Evolutionary conservation across 2,888 invertebrate species (phyloP), one percentile per base, ranked within the genome.

Genomic region (Dynastes maya): DNA sequence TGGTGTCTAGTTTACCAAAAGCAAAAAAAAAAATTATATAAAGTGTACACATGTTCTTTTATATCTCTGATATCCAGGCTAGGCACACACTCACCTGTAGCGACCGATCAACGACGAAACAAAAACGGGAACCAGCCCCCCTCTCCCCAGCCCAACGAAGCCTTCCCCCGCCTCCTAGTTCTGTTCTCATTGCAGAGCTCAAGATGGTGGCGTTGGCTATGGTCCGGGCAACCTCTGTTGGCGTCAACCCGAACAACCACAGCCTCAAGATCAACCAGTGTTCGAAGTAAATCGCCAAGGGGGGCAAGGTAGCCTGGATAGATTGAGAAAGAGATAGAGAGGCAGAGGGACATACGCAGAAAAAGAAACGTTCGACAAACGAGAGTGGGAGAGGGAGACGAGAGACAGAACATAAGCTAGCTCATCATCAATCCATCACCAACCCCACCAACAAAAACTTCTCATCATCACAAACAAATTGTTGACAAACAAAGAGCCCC

Each of bases 151-250:
- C 8, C 80, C 78, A 79, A 80, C 55, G 55, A 45, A 45, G 45
- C 9, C 45, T 45, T 45, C 45, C 45, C 11, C 68, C 90, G 90
- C 90, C 87, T 90, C 89, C 90, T 90, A 90, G 90, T 90, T 90
- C 89, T 91, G 89, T 91, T 91, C 90, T 91, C 90, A 90, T 91
- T 91, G 88, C 91, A 91, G 91, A 91, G 90, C 90, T 90, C 90
- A 86, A 85, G 87, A 88, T 88, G 88, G 86, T 86, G 87, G 85
- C 85, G 84, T 84, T 83, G 67, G 71, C 51, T n/a, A 58, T 58
- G 55, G 22, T 58, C 22, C 22, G 55, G 16, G 22, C 22, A 5
- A 53, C 49, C 37, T 89, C 89, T 90, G 89, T 90, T 89, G 91
- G 13, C 49, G 51, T 13, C 51, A 49, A 11, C 27, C 13, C 49